Percentiles rank a stretch among this genome's conserved stretches.
Conservation (phyloP, 2,797 vertebrate species). For the Danio jaintianensis region DNA sequence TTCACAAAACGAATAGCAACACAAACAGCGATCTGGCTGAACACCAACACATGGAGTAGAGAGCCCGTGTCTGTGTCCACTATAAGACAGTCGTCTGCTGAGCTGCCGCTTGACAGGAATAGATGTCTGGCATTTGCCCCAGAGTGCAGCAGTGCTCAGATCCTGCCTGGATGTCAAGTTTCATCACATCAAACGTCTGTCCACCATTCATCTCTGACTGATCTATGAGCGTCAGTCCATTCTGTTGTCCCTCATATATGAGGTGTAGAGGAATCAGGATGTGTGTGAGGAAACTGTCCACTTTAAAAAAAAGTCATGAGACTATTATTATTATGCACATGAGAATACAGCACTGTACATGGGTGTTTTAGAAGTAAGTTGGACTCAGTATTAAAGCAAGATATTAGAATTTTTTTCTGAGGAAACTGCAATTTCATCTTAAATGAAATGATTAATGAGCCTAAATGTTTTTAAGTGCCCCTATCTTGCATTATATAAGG, state of each 20-base stretch:
- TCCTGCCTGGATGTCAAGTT: conserved; percentile 10
- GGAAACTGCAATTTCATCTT: not conserved
- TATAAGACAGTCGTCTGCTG: conserved; percentile 1
- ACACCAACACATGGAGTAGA: not conserved
- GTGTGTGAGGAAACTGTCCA: not conserved
- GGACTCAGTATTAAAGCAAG: no score
- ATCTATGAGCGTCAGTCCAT: not conserved
- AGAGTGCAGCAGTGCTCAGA: conserved; percentile 11
- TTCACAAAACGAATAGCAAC: not conserved
- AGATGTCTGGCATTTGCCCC: conserved; percentile 1
- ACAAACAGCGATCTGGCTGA: not conserved
- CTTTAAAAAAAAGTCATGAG: not conserved
- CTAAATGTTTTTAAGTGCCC: no score
- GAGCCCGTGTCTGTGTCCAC: not conserved
- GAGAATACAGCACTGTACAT: not conserved
- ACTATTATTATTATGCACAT: not conserved
- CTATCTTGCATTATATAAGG: no score
- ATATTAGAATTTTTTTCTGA: not conserved
- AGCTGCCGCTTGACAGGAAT: not conserved
- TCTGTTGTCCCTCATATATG: not conserved
- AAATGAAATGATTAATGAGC: no score
- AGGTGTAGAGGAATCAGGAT: not conserved
- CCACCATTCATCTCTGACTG: not conserved
- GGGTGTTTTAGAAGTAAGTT: conserved; percentile 8
- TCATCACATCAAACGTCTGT: not conserved